A percentile compares a stretch with the other conserved stretches of the same genome.
Evolutionary conservation across 2,113 vertebrate genomes (phyloP).

Genomic region (Rhea pennata): DNA sequence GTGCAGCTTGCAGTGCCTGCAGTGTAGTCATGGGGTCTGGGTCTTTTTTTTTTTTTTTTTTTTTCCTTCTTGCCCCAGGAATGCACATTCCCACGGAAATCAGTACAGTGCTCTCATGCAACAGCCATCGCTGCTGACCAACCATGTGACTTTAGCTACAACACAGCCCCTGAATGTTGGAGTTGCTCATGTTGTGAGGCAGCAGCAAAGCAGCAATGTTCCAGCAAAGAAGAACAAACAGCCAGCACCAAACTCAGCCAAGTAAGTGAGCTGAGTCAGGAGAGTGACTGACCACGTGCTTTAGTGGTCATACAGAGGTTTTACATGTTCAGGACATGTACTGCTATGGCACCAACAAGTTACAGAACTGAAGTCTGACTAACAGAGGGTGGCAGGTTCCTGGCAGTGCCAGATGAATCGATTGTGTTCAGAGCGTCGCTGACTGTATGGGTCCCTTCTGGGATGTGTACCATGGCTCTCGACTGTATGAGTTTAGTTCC

Average conservation of each 20-base stretch:
- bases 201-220: constrained; percentile 81
- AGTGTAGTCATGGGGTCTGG: neutral
- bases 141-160: constrained; percentile 80
- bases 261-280: constrained; percentile 70
- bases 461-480: neutral
- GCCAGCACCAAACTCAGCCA: constrained; percentile 74
- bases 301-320: neutral
- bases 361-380: neutral
- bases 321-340: neutral
- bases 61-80: constrained; percentile 59
- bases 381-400: neutral
- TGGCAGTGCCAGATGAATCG: neutral
- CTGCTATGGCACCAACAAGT: neutral
- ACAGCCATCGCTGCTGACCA: constrained; percentile 86
- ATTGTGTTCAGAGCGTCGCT: neutral
- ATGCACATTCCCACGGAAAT: constrained; percentile 86
- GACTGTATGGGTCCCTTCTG: neutral
- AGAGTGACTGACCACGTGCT: neutral
- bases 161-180: constrained; percentile 87
- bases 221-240: constrained; percentile 90
- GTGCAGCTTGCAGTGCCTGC: neutral
- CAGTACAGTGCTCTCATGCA: constrained; percentile 89
- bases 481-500: neutral
- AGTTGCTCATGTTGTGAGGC: constrained; percentile 82
- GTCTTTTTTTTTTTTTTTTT: neutral